phyloP scores from a whole-genome alignment of 2,797 vertebrate species.

The Phataginus tetradactyla region DNA sequence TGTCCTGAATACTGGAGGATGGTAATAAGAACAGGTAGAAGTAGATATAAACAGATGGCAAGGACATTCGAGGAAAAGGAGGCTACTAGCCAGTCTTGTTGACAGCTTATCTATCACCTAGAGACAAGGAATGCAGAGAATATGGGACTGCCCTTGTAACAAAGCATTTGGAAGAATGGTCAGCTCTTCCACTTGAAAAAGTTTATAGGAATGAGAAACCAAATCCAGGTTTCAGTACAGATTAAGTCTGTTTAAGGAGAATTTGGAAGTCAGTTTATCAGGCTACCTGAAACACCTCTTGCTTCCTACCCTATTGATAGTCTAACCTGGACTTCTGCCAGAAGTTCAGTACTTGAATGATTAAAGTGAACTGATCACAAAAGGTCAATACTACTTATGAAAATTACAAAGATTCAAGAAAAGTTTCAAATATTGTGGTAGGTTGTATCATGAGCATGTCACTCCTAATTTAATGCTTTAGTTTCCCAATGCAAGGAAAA shows the following conservation, averaged over 20 bases:
- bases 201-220: neutral
- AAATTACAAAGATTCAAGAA: neutral
- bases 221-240: neutral
- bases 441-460: neutral
- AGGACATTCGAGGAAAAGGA: neutral
- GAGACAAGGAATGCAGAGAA: neutral
- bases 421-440: neutral
- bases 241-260: neutral
- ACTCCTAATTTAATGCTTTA: neutral
- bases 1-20: neutral
- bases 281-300: neutral
- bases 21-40: neutral
- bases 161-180: neutral
- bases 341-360: neutral
- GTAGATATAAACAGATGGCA: neutral
- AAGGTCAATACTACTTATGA: neutral
- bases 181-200: neutral
- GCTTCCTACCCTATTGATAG: neutral
- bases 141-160: neutral
- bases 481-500: neutral
- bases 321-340: neutral
- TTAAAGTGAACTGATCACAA: neutral
- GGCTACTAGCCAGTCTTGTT: neutral
- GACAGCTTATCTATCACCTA: neutral
- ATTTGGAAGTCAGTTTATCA: neutral